phyloP scores from a whole-genome alignment of 2,113 vertebrate species.

The Corythoichthys intestinalis region DNA sequence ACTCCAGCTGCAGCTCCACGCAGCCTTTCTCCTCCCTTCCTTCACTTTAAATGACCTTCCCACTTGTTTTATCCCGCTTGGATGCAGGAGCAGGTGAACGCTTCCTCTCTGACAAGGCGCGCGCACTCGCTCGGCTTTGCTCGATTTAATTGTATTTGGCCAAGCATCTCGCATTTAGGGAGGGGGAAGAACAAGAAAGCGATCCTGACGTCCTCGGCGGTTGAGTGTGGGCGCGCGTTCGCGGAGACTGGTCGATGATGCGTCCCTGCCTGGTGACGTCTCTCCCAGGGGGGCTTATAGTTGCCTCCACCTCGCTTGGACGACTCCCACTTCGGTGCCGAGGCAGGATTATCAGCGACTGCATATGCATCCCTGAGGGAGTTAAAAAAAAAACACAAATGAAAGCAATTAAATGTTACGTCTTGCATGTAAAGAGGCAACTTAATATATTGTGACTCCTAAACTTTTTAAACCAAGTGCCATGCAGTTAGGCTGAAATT shows the following conservation, averaged over 20 bases:
- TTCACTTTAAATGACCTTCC: slow-evolving; percentile 62
- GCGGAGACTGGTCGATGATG: slow-evolving; percentile 73
- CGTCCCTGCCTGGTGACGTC: slow-evolving; percentile 73
- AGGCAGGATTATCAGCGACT: slow-evolving; percentile 5
- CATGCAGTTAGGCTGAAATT: too few species aligned
- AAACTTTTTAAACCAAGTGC: not conserved
- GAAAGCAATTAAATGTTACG: too few species aligned
- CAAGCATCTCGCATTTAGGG: slow-evolving; percentile 77
- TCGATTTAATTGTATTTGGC: slow-evolving; percentile 68
- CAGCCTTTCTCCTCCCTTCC: slow-evolving; percentile 22
- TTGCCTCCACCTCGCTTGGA: slow-evolving; percentile 75
- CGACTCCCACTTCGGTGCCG: slow-evolving; percentile 50
- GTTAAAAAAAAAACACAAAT: not conserved
- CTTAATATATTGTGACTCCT: not conserved
- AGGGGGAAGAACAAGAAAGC: slow-evolving; percentile 33
- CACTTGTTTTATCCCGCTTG: slow-evolving; percentile 51
- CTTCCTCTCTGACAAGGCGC: slow-evolving; percentile 59
- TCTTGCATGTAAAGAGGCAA: not conserved
- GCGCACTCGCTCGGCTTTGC: slow-evolving; percentile 57
- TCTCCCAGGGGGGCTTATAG: slow-evolving; percentile 68
- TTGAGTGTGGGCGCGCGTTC: slow-evolving; percentile 60
- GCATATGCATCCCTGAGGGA: not conserved
- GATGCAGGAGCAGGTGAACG: slow-evolving; percentile 45
- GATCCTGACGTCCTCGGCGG: slow-evolving; percentile 73
- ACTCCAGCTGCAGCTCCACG: slow-evolving; percentile 31